Percentiles rank a stretch among this genome's conserved stretches.
phyloP scores from a whole-genome alignment of 2,888 invertebrate genomes.

The Ennomos quercinarius region DNA sequence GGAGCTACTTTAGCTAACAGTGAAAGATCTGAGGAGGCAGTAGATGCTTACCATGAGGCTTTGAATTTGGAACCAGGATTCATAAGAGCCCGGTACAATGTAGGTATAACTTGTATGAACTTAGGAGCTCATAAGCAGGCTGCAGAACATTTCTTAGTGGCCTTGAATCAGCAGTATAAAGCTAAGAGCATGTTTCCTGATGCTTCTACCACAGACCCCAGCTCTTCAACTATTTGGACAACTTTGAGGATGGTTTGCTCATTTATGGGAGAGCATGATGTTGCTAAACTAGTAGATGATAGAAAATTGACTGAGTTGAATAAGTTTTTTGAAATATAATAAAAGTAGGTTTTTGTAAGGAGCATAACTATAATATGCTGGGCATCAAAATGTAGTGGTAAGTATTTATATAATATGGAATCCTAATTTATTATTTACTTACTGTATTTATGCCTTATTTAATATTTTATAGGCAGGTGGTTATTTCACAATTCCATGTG shows the following conservation, averaged over 20 bases:
- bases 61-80: conserved; percentile 97
- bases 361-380: no score
- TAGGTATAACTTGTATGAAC: conserved; percentile 99
- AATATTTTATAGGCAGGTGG: no score
- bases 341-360: not conserved
- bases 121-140: conserved; percentile 97
- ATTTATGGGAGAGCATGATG: conserved; percentile 89
- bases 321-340: conserved; percentile 75
- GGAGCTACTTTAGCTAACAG: conserved; percentile 99
- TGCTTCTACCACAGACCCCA: conserved; percentile 79
- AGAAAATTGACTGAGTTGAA: conserved; percentile 87
- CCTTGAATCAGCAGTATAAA: conserved; percentile 95
- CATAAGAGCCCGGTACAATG: conserved; percentile 98
- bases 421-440: no score
- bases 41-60: conserved; percentile 97
- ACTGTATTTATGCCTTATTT: no score
- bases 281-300: conserved; percentile 86
- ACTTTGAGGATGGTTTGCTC: conserved; percentile 95
- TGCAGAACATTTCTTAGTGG: conserved; percentile 97
- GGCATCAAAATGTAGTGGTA: no score
- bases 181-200: conserved; percentile 71
- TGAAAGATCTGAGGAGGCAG: conserved; percentile 97
- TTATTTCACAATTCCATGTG: not conserved
- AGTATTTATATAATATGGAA: no score
- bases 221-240: conserved; percentile 97